Conservation (phyloP, 92 coral and sea anemone genomes). For the Palythoa caribaeorum region DNA sequence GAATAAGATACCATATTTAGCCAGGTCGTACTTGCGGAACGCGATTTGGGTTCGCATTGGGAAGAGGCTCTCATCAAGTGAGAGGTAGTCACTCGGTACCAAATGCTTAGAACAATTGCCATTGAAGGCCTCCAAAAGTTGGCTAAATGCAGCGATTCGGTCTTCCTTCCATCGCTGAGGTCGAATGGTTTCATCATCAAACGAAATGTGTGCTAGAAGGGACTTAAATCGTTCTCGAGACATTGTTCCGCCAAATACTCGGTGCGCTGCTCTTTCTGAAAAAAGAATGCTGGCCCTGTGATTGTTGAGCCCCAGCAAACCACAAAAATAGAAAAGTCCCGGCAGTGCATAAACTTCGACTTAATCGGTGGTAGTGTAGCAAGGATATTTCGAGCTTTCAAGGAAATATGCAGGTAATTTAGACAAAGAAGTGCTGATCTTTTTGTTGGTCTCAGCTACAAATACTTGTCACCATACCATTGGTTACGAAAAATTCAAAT, state of each 20-base stretch:
- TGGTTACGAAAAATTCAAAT: conserved; percentile 35
- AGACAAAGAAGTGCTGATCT: conserved; percentile 15
- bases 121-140: conserved; percentile 36
- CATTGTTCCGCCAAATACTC: conserved; percentile 28
- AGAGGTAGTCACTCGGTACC: conserved; percentile 15
- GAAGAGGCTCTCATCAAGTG: conserved; percentile 8
- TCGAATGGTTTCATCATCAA: conserved; percentile 35
- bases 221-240: conserved; percentile 37
- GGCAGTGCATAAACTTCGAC: not conserved
- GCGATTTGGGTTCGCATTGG: conserved; percentile 10
- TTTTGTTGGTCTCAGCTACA: conserved; percentile 21
- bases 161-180: conserved; percentile 40
- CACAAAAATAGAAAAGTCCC: not conserved
- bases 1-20: conserved; percentile 7
- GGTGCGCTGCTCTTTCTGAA: not conserved
- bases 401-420: conserved; percentile 15
- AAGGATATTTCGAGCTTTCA: not conserved
- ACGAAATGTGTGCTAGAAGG: conserved; percentile 19
- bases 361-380: not conserved
- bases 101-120: conserved; percentile 12
- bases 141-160: conserved; percentile 26
- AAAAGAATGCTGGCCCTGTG: not conserved
- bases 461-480: conserved; percentile 18
- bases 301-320: conserved; percentile 6
- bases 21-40: not conserved